Evolutionary conservation across 2,113 vertebrate species (phyloP).

Genomic region (Scytalopus superciliaris): DNA sequence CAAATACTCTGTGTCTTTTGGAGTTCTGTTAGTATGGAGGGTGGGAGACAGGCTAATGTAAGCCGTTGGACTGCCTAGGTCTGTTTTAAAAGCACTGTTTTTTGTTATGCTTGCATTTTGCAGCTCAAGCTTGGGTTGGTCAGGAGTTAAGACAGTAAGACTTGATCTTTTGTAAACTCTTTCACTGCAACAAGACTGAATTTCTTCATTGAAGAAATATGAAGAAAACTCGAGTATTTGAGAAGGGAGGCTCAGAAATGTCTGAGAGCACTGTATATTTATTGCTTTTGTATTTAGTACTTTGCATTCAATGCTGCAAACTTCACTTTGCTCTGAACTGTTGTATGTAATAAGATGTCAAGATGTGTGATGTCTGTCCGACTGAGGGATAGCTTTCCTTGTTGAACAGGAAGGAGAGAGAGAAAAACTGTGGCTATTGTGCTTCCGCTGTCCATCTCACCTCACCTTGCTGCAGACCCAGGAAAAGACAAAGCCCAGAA

Average conservation of each 20-base stretch:
- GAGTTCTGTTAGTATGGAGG: background rate
- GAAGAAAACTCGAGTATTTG: background rate
- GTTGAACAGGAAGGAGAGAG: constrained; percentile 76
- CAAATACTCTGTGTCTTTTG: background rate
- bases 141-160: background rate
- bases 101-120: background rate
- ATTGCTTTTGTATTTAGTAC: background rate
- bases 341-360: constrained; percentile 24
- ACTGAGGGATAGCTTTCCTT: constrained; percentile 77
- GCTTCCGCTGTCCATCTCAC: constrained; percentile 59
- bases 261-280: background rate
- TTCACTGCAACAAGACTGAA: background rate
- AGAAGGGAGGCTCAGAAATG: background rate
- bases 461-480: constrained; percentile 54
- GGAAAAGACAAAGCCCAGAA: constrained; percentile 47
- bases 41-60: background rate
- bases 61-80: background rate
- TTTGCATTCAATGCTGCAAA: background rate
- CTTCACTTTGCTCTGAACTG: background rate
- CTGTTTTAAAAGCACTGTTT: background rate
- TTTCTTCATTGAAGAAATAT: background rate
- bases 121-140: background rate
- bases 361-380: constrained; percentile 39
- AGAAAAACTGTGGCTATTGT: constrained; percentile 61
- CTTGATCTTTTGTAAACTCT: background rate